Evolutionary conservation across 2,113 vertebrate genomes (phyloP), one percentile per base, ranked within the genome.

Genomic region (Callopanchax toddi): DNA sequence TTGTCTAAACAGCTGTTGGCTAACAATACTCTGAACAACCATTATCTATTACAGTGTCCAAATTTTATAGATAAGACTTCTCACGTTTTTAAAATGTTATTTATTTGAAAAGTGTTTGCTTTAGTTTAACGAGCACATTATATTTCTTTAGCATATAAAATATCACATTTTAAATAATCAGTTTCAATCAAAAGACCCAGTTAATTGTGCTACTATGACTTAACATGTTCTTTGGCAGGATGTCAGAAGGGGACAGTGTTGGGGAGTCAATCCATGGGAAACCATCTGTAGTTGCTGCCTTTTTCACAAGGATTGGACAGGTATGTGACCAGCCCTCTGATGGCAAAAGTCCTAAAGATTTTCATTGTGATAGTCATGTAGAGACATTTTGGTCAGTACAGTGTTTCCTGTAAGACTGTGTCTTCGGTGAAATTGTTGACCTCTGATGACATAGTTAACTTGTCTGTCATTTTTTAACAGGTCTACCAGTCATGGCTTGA

Each of bases 171-270:
- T 32, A 6, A 32, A 32, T 8, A 32, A 6, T 32, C 29, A 16
- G 26, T n/a, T 3, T 32, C 26, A 16, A 37, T 43, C 17, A 42
- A 8, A 42, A 42, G 5, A 17, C 7, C 6, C 17, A 43, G 3
- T 1, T 43, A 20, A 10, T 2, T 44, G 42, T 18, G 8, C 1
- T 20, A 1, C 2, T 46, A 32, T 76, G 53, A 80, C n/a, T 64
- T 7, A 43, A 8, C 26, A 22, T 51, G 3, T 25, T 18, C 52
- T 86, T 86, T 89, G 89, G 72, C 92, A 96, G 94, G 86, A 99
- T 99, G 97, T 97, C 97, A 89, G 97, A 99, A 95, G 97, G 97
- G 78, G 97, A 99, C 93, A 98, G 97, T 56, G 91, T 91, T 86
- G 96, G 96, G 68, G 97, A 99, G 56, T 96, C 97, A 48, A 94